phyloP scores from a whole-genome alignment of 2,797 vertebrate species.

The Graptemys geographica region DNA sequence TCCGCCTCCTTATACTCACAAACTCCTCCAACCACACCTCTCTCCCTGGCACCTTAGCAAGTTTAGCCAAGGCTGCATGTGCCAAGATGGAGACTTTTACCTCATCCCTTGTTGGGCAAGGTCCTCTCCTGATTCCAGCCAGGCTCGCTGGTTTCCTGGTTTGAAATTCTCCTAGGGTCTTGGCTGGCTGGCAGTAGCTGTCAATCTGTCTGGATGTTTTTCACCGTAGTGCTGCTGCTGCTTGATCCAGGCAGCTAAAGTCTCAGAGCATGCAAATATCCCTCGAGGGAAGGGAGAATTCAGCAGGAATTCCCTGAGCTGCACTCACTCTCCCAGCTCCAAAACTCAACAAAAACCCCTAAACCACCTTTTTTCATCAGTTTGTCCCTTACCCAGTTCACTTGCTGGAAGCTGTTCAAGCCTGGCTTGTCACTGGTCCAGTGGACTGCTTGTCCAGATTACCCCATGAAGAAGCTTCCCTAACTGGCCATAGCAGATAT shows the following conservation, averaged over 20 bases:
- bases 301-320: neutral
- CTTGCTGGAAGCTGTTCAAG: neutral
- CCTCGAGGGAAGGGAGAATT: neutral
- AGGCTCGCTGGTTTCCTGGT: neutral
- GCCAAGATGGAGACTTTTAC: neutral
- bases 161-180: neutral
- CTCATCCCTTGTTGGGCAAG: neutral
- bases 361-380: neutral
- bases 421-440: neutral
- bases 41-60: neutral
- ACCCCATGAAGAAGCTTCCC: neutral
- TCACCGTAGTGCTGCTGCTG: neutral
- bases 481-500: neutral
- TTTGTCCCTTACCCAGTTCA: neutral
- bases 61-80: neutral
- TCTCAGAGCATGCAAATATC: neutral
- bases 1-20: neutral
- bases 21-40: neutral
- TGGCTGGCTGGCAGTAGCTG: neutral
- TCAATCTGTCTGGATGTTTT: neutral
- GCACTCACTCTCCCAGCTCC: neutral
- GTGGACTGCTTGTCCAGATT: neutral
- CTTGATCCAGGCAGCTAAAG: neutral
- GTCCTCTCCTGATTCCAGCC: neutral
- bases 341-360: neutral